Evolutionary conservation across 2,797 vertebrate species (phyloP).

Genomic region (Enteromius argenteus): DNA sequence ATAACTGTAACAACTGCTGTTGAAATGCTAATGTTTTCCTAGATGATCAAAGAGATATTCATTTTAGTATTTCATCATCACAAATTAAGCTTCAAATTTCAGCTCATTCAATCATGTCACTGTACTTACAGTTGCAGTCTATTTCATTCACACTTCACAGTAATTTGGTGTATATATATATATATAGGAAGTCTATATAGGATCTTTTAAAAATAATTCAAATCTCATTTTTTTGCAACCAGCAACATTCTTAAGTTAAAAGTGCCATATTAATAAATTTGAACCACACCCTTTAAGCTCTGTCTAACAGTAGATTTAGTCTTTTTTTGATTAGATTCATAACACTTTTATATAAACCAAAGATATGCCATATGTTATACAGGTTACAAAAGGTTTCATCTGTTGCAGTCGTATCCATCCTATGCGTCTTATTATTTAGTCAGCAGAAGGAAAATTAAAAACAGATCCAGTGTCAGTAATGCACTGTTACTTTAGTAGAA

Average conservation of each 20-base stretch:
- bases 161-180: neutral
- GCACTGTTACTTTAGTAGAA: neutral
- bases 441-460: neutral
- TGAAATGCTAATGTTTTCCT: neutral
- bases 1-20: neutral
- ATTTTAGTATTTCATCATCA: neutral
- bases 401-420: neutral
- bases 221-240: neutral
- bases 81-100: neutral
- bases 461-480: neutral
- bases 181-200: neutral
- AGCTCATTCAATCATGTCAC: neutral
- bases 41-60: neutral
- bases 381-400: neutral
- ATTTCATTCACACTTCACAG: neutral
- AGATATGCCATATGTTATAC: neutral
- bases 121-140: neutral
- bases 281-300: constrained; percentile 1
- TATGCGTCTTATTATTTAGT: neutral
- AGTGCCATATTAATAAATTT: neutral
- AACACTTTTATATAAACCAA: neutral
- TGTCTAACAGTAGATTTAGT: neutral
- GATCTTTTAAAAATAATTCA: neutral
- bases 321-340: neutral
- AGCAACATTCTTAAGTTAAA: neutral